phyloP scores from a whole-genome alignment of 2,113 vertebrate species.

The Pluvianellus socialis region DNA sequence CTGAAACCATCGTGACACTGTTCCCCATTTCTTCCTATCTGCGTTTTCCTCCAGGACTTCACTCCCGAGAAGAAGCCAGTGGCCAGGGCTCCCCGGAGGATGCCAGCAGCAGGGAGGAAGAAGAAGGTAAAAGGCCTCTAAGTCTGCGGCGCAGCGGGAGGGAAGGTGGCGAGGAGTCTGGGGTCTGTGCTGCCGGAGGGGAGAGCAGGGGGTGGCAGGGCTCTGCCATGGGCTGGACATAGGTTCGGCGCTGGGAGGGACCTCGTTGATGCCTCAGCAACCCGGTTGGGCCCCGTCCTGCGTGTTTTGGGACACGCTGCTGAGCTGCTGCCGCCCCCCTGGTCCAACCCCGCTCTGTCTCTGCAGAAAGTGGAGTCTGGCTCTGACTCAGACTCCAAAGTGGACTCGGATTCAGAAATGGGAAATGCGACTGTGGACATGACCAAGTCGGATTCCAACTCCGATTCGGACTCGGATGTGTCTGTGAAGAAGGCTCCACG shows the following conservation, averaged over 20 bases:
- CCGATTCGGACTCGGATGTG: constrained; percentile 84
- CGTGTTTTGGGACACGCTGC: not conserved
- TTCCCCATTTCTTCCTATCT: not conserved
- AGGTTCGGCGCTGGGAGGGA: not conserved
- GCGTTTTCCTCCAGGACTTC: constrained; percentile 82
- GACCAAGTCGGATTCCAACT: constrained; percentile 70
- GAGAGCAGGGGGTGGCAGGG: not conserved
- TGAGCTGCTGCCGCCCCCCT: not conserved
- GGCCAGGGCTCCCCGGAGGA: constrained; percentile 65
- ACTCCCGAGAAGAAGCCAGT: constrained; percentile 89
- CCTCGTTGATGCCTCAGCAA: fast-evolving
- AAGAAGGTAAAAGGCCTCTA: constrained; percentile 63
- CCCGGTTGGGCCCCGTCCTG: fast-evolving
- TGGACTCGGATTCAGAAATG: constrained; percentile 77
- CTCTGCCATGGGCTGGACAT: not conserved
- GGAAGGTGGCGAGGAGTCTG: not conserved
- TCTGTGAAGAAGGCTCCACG: constrained; percentile 84
- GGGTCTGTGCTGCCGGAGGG: not conserved
- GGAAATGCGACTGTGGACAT: constrained; percentile 60
- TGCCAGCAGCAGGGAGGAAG: constrained; percentile 75
- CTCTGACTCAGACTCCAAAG: constrained; percentile 83
- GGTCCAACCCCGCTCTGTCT: not conserved
- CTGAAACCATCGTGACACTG: fast-evolving
- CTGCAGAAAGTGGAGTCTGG: constrained; percentile 82
- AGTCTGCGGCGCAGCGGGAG: not conserved